Base-by-base conservation (phyloP, 2,797 vertebrate genomes). In the Bufotes viridis region DNA sequence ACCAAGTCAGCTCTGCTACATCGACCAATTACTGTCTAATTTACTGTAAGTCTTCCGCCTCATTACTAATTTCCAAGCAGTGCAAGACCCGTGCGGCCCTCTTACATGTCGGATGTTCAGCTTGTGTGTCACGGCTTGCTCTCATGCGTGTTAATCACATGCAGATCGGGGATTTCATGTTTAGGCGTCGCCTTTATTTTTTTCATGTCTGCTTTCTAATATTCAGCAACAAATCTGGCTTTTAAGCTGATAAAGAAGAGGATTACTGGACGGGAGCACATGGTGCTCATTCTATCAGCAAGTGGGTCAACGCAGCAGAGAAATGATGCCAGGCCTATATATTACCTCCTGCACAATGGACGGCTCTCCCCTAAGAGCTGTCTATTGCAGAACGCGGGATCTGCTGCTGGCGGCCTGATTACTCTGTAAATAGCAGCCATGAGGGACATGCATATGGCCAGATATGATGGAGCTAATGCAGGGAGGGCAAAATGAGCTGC, bases 291-390 rank as follows among this genome's bases (percentile, higher is more conserved):
- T 55, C 53, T 58, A 12, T 74, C 18, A 29, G 51, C 72, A 85
- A 88, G 51, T 74, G 34, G 82, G 76, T 74, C 87, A 88, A 8
- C 57, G 14, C n/a, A 53, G n/a, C 67, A 61, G 55, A 42, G 24
- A 85, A 63, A 81, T 57, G 4, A 83, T 81, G 61, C 7, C 0
- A 65, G 78, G 42, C 9, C 78, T 81, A 49, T n/a, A 89, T 89
- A 57, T 49, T 24, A 24, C 51, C 75, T 78, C 13, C 20, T 69
- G 65, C 22, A 15, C 82, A 88, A 79, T 51, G 67, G n/a, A 34
- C 84, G 13, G 55, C 22, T 79, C 80, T 67, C 65, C 78, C 51
- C 14, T 61, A 55, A 53, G 53, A 18, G 15, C 60, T 51, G 29
- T 20, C 7, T 63, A 74, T 75, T 81, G 51, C 53, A 70, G n/a